A percentile compares a stretch with the other conserved stretches of the same genome.
Conservation (phyloP, 2,888 invertebrate genomes). For the Ptychoptera contaminata region DNA sequence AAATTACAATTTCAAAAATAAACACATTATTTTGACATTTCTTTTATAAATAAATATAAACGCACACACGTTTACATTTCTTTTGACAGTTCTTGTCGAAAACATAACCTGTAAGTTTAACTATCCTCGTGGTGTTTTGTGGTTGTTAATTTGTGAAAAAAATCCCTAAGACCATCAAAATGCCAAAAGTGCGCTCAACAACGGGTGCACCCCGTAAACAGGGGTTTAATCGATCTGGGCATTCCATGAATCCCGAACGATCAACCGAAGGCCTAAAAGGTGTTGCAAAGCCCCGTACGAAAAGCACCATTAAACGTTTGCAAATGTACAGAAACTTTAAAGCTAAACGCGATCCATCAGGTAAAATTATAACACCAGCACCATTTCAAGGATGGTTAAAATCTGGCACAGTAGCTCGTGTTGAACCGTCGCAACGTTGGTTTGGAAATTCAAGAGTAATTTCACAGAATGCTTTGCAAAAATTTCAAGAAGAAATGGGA, state of each 20-base stretch:
- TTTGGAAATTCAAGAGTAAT: conserved; percentile 97
- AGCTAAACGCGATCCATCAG: conserved; percentile 73
- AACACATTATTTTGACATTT: no score
- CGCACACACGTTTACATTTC: no score
- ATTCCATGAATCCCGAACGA: conserved; percentile 92
- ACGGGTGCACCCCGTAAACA: conserved; percentile 64
- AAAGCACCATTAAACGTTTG: conserved; percentile 86
- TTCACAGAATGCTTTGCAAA: conserved; percentile 75
- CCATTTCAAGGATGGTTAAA: conserved; percentile 86
- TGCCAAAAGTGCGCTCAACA: conserved; percentile 62
- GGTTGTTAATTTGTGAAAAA: no score
- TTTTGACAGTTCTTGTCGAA: no score
- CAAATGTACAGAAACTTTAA: conserved; percentile 99
- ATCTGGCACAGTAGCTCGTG: conserved; percentile 81
- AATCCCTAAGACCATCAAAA: conserved; percentile 27
- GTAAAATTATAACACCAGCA: conserved; percentile 86
- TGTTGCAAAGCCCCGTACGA: conserved; percentile 71
- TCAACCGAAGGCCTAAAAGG: conserved; percentile 63
- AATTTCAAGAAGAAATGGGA: conserved; percentile 88
- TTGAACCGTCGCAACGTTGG: conserved; percentile 97
- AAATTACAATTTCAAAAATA: no score
- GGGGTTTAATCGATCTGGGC: conserved; percentile 71
- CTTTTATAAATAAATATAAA: no score
- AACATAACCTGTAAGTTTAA: no score
- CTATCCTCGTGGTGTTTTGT: no score